These are phyloP conservation scores for Nansenia antarctica DNA, from an alignment of 2,113 vertebrate genomes.

Conservation along the genomic window DNA sequence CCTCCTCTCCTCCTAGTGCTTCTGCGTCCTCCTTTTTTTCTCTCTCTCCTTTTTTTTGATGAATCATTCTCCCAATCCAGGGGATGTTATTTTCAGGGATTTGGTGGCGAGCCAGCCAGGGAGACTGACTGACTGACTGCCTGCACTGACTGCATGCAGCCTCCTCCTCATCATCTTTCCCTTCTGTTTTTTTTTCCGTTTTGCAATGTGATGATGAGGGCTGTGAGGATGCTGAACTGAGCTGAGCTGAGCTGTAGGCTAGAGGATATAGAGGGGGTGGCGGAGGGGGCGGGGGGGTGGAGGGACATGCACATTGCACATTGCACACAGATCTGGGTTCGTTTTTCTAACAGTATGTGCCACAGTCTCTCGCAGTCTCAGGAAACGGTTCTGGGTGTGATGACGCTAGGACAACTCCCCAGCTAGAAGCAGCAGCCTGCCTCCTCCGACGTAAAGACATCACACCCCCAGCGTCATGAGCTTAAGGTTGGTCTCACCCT, in stretches of 20 bases:
- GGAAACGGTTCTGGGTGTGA: conserved; percentile 26
- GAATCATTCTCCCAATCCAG: conserved; percentile 44
- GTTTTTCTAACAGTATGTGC: conserved; percentile 59
- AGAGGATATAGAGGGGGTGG: conserved; percentile 2
- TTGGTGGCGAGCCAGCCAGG: neutral
- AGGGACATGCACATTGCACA: conserved; percentile 52
- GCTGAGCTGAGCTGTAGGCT: no score
- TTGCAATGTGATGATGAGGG: conserved; percentile 32
- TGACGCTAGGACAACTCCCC: conserved; percentile 42
- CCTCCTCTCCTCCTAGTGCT: no score
- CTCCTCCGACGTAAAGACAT: conserved; percentile 39
- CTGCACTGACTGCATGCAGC: no score
- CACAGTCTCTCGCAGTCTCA: conserved; percentile 38
- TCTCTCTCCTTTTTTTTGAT: conserved; percentile 26
- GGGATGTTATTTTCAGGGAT: neutral
- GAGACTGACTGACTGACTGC: no score
- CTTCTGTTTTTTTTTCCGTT: neutral
- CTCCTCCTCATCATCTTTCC: neutral
- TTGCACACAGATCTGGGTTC: conserved; percentile 51
- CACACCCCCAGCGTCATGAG: conserved; percentile 44
- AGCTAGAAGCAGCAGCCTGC: conserved; percentile 61
- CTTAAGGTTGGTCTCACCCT: conserved; percentile 61
- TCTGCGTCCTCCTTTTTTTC: neutral
- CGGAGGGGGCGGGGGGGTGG: conserved; percentile 43
- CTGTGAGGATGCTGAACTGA: no score